Conservation (phyloP, 2,113 vertebrate genomes). For the Sinocyclocheilus anshuiensis region DNA sequence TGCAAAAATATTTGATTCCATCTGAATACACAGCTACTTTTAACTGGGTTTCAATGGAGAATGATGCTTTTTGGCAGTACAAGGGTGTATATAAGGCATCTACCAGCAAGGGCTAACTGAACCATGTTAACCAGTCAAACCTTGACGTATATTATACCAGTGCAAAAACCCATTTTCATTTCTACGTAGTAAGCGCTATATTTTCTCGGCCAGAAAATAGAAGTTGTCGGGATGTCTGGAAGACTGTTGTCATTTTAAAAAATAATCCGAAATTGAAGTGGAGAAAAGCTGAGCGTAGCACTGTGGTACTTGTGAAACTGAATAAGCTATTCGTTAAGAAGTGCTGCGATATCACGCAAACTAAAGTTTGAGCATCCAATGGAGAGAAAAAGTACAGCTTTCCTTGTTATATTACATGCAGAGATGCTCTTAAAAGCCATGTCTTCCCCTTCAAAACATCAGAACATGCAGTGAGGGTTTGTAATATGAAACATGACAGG, state of each 20-base stretch:
- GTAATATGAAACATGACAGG: slow-evolving; percentile 40
- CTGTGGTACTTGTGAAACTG: not conserved
- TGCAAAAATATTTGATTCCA: no score
- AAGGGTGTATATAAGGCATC: not conserved
- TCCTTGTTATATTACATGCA: slow-evolving; percentile 9
- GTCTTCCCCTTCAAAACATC: slow-evolving; percentile 17
- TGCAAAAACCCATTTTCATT: not conserved
- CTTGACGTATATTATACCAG: not conserved
- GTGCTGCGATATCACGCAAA: not conserved
- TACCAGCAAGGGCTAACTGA: not conserved
- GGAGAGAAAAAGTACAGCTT: not conserved
- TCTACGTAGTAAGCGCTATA: not conserved
- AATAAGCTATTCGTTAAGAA: not conserved
- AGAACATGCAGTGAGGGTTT: slow-evolving; percentile 28
- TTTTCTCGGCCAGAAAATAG: not conserved
- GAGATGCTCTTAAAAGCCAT: slow-evolving; percentile 16
- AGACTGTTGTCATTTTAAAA: slow-evolving; percentile 5
- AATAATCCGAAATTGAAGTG: not conserved
- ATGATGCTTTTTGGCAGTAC: not conserved
- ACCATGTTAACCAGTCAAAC: not conserved
- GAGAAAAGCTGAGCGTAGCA: not conserved
- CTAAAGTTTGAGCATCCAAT: not conserved
- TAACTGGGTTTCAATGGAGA: not conserved
- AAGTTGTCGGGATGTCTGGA: not conserved
- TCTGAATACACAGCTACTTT: not conserved